Evolutionary conservation across 2,888 invertebrate genomes (phyloP).

Genomic region (Netelia melanura): DNA sequence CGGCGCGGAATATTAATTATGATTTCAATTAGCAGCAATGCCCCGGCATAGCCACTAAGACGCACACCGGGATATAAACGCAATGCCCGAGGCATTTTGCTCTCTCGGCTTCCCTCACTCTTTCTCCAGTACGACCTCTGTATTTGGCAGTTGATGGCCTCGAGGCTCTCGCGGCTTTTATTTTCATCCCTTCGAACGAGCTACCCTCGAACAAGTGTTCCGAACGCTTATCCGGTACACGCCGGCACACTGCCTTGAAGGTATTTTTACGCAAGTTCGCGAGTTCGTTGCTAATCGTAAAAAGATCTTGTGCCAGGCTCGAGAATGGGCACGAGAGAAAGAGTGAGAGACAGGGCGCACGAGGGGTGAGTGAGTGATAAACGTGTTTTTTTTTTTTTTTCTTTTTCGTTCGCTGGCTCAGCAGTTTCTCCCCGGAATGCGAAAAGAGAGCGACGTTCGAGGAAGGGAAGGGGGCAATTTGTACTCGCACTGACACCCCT

Average conservation of each 20-base stretch:
- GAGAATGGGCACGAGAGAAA: conserved; percentile 1
- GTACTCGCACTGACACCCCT: conserved; percentile 60
- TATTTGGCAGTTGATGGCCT: conserved; percentile 36
- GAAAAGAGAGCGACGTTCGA: conserved; percentile 37
- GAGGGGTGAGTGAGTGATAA: conserved; percentile 36
- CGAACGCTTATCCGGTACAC: conserved; percentile 7
- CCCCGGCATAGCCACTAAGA: not conserved
- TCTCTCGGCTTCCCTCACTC: not conserved
- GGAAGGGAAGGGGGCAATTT: conserved; percentile 45
- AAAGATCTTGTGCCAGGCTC: conserved; percentile 30
- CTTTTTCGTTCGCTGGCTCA: conserved; percentile 45
- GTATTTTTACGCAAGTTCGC: conserved; percentile 4
- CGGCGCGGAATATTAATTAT: conserved; percentile 71
- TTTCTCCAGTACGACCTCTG: conserved; percentile 7
- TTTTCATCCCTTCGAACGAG: conserved; percentile 14
- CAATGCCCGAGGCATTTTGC: not conserved
- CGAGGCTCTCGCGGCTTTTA: not conserved
- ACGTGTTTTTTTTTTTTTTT: conserved; percentile 3
- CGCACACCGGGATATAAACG: conserved; percentile 14
- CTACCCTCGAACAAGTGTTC: conserved; percentile 4
- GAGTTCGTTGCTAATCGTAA: conserved; percentile 38
- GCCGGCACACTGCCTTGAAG: conserved; percentile 13
- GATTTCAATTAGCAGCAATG: conserved; percentile 74
- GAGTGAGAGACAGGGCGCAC: conserved; percentile 10
- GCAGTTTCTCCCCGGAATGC: conserved; percentile 49